These are phyloP conservation scores for Cynaeus angustus DNA, from an alignment of 2,888 invertebrate species.

Conservation along the genomic window DNA sequence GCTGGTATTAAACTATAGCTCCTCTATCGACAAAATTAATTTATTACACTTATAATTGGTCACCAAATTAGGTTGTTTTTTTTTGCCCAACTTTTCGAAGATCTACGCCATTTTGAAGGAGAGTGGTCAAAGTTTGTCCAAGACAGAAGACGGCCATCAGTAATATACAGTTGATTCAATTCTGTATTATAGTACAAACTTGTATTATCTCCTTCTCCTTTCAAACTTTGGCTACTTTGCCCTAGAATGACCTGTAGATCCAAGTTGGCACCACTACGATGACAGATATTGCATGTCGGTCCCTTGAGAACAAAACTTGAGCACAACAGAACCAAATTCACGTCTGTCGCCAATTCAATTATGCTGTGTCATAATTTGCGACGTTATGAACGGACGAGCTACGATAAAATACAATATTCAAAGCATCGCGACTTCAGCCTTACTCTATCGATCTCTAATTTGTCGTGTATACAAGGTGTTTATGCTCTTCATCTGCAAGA, in stretches of 20 bases:
- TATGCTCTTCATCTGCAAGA: conserved; percentile 22
- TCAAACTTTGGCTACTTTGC: conserved; percentile 1
- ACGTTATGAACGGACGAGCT: conserved; percentile 10
- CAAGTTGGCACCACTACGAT: conserved; percentile 4
- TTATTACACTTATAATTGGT: too few species aligned
- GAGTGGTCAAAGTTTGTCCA: too few species aligned
- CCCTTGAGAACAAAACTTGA: conserved; percentile 13
- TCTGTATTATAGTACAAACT: too few species aligned
- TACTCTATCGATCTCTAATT: conserved; percentile 25
- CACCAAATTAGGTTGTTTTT: too few species aligned
- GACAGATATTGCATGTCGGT: conserved; percentile 42
- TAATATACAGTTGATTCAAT: too few species aligned
- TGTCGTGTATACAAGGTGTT: conserved; percentile 24
- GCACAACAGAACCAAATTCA: background rate
- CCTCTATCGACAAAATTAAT: too few species aligned
- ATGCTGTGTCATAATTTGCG: conserved; percentile 22
- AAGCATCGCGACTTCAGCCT: conserved; percentile 14
- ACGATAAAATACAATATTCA: conserved; percentile 27
- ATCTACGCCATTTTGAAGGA: too few species aligned
- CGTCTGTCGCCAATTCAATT: conserved; percentile 28
- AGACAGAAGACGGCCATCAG: too few species aligned
- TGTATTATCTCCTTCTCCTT: background rate
- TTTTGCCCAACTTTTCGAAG: too few species aligned
- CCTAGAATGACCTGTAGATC: background rate
- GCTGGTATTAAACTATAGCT: too few species aligned